Conservation (phyloP, 2,888 invertebrate genomes). For the Lochmaea crataegi region DNA sequence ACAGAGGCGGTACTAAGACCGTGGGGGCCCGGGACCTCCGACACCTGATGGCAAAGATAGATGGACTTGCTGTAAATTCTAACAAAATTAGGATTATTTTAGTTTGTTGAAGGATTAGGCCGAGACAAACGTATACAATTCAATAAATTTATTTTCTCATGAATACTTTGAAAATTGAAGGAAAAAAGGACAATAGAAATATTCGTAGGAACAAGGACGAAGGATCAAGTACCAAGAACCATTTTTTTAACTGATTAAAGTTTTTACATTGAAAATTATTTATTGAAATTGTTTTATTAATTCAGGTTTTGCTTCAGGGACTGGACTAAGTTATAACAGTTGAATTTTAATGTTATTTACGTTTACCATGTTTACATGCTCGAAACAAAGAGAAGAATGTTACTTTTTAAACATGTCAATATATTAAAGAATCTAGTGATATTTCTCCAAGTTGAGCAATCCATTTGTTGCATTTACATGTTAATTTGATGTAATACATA, state of each 20-base stretch:
- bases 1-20: slow-evolving; percentile 15
- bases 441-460: neutral
- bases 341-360: neutral
- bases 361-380: neutral
- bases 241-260: too few species aligned
- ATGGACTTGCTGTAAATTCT: slow-evolving; percentile 1
- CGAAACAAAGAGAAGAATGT: slow-evolving; percentile 11
- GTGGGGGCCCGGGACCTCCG: slow-evolving; percentile 11
- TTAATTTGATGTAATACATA: slow-evolving; percentile 3
- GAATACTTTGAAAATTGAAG: too few species aligned
- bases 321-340: neutral
- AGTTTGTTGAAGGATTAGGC: neutral
- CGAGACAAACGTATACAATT: neutral
- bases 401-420: neutral
- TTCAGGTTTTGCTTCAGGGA: neutral
- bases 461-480: slow-evolving; percentile 6
- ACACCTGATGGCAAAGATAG: slow-evolving; percentile 10
- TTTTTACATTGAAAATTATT: neutral
- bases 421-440: neutral
- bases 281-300: neutral
- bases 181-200: too few species aligned
- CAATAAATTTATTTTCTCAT: neutral
- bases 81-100: neutral
- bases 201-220: too few species aligned
- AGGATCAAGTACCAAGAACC: too few species aligned